A percentile compares a stretch with the other conserved stretches of the same genome.
Conservation (phyloP, 1,140 invertebrate genomes). For the Euglossa dilemma region DNA sequence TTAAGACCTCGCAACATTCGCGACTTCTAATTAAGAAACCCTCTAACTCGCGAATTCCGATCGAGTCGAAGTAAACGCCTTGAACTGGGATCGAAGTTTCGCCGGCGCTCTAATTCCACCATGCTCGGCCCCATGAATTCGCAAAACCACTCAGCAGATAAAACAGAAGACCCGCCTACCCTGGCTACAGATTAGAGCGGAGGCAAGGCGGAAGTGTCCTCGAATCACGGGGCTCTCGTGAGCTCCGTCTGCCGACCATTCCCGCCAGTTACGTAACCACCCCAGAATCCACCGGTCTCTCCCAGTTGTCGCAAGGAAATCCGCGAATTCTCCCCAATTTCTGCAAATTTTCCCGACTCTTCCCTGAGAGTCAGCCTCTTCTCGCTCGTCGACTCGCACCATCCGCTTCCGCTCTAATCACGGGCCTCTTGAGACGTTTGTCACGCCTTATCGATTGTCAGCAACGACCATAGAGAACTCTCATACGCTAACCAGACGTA, state of each 20-base stretch:
- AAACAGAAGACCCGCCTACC: background rate
- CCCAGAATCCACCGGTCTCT: background rate
- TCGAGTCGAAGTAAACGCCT: too few relatives aligned
- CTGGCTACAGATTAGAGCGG: background rate
- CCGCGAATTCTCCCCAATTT: background rate
- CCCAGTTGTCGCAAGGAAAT: constrained; percentile 3
- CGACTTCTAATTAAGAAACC: too few relatives aligned
- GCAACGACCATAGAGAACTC: background rate
- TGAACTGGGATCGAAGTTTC: background rate
- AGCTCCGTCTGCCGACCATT: background rate
- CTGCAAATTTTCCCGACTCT: too few relatives aligned
- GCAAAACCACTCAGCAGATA: background rate
- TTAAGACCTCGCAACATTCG: too few relatives aligned
- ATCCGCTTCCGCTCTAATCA: background rate
- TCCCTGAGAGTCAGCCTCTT: too few relatives aligned
- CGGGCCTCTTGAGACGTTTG: background rate
- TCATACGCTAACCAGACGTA: too few relatives aligned
- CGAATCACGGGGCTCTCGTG: background rate
- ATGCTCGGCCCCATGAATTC: background rate
- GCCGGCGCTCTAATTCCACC: background rate
- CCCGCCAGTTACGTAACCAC: constrained; percentile 31
- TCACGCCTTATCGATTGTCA: constrained; percentile 16
- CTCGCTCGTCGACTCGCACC: too few relatives aligned
- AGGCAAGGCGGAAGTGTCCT: background rate
- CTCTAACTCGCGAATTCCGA: too few relatives aligned